Base-by-base conservation (phyloP, 2,888 invertebrate species). In the Prosopocoilus inquinatus region DNA sequence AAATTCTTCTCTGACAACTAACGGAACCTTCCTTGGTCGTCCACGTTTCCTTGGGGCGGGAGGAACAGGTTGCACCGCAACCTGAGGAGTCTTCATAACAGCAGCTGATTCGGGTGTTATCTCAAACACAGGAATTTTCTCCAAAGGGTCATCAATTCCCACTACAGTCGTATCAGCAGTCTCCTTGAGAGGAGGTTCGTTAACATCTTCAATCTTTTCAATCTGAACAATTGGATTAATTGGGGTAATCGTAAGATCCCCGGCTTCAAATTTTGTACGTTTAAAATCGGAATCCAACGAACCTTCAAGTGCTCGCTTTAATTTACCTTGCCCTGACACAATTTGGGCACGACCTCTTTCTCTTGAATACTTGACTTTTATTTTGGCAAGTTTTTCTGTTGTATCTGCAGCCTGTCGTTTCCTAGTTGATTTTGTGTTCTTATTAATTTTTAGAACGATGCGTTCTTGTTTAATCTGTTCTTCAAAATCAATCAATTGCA, bases 361-460 rank as follows among this genome's bases (percentile, higher is more conserved):
- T 64, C 79, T 82, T 0, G 81, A 80, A 36, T 82, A 72, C 59
- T 83, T 83, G 43, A 82, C 63, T 59, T 82, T 82, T 35, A 82
- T 82, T 63, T 81, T 82, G 0, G 78, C 78, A 38, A 81, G 67
- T 60, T 81, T 81, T 54, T 81, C 75, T 4, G 60, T 63, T 48
- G 72, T 71, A 2, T 64, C 65, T 1, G 61, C 55, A 35, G 66
- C 62, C 41, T 73, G 71, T 3, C 72, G 61, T 54, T 72, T 72
- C 45, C 67, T 67, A 1, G 64, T 57, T 9, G 70, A 70, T 50
- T 69, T 70, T 55, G 60, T 36, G 66, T 82, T 81, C 77, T 85
- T 85, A 70, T 85, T 84, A 64, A 85, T 85, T 76, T 86, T 85
- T 66, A 85, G 76, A 63, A 85, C 84, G 64, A 86, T 85, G 67